A percentile compares a stretch with the other conserved stretches of the same genome.
These are phyloP conservation scores for Ceratosolen fusciceps DNA, from an alignment of 1,140 invertebrate genomes.

Conservation along the genomic window DNA sequence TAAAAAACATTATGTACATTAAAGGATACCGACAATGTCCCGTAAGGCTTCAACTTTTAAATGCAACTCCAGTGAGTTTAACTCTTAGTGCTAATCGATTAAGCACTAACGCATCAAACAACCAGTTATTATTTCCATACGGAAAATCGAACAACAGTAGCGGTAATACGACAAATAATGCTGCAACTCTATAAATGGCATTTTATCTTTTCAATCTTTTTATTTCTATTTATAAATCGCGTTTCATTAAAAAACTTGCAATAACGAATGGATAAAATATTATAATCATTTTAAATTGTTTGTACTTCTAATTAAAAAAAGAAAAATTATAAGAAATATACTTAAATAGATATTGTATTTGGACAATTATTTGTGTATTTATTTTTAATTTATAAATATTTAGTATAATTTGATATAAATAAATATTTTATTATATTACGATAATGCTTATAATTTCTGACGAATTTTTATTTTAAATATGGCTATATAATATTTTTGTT, in stretches of 20 bases:
- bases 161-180: constrained; percentile 41
- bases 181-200: constrained; percentile 18
- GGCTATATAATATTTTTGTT: too few species aligned
- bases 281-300: constrained; percentile 13
- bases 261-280: not conserved
- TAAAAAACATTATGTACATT: not conserved
- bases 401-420: too few species aligned
- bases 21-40: constrained; percentile 71
- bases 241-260: not conserved
- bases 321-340: constrained; percentile 20
- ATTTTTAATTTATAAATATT: not conserved
- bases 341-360: not conserved
- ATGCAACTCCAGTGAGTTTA: constrained; percentile 69
- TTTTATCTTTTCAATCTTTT: constrained; percentile 15
- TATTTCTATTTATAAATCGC: not conserved
- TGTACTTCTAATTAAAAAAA: constrained; percentile 12
- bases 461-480: too few species aligned
- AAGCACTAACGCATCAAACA: constrained; percentile 52
- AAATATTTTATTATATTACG: too few species aligned
- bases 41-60: constrained; percentile 69
- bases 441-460: too few species aligned
- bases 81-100: constrained; percentile 63
- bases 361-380: not conserved
- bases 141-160: constrained; percentile 10
- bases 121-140: constrained; percentile 13